Evolutionary conservation across 2,113 vertebrate genomes (phyloP).

Genomic region (Equus przewalskii): DNA sequence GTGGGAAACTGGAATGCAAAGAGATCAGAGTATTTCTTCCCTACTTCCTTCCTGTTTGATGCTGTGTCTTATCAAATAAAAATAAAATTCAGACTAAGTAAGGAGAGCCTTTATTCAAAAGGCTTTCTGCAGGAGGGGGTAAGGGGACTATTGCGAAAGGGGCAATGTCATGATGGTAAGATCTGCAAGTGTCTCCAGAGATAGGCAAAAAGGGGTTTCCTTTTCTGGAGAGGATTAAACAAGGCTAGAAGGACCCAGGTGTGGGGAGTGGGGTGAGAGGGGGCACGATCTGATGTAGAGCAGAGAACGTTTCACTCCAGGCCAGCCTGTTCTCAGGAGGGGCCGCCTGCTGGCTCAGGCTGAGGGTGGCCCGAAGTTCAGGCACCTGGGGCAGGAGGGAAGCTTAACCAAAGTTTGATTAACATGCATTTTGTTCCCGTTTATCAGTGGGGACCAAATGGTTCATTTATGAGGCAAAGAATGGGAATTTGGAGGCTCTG

Average conservation of each 20-base stretch:
- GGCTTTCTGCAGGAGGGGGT: too few relatives aligned
- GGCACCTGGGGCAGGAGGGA: background rate
- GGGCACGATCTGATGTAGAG: rapidly evolving
- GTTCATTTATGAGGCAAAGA: background rate
- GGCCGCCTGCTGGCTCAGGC: too few relatives aligned
- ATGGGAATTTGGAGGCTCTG: background rate
- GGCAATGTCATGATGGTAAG: background rate
- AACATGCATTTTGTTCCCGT: background rate
- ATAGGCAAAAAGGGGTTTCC: background rate
- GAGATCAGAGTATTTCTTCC: background rate
- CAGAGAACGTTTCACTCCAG: background rate
- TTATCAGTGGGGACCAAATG: background rate
- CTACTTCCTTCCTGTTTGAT: background rate
- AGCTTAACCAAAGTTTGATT: background rate
- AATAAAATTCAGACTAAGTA: background rate
- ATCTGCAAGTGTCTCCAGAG: background rate
- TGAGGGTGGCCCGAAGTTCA: background rate
- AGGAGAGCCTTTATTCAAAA: background rate
- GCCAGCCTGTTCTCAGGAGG: background rate
- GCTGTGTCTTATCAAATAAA: background rate
- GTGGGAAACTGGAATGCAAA: background rate
- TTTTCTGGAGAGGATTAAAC: background rate
- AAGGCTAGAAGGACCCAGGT: background rate
- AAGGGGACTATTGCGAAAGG: too few relatives aligned
- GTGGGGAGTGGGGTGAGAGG: background rate